Base-by-base conservation (phyloP, 2,888 invertebrate genomes). In the Panorpa germanica region DNA sequence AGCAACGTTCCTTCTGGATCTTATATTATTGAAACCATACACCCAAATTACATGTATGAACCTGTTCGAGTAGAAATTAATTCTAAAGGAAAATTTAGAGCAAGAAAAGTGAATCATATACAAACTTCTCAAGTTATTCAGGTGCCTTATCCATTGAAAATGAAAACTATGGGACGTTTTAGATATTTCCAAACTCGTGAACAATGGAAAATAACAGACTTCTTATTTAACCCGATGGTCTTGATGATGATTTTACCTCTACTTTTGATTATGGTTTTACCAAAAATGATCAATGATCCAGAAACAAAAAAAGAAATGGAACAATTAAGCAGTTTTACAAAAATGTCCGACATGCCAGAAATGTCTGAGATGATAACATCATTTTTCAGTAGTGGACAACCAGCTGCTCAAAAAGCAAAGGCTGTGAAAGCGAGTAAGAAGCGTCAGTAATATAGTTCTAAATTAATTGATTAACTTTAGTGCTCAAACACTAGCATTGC, bases 271-370 rank as follows among this genome's bases (percentile, higher is more conserved):
- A 80, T 93, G 72, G 64, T 95, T 37, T 55, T 95, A 44, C 93
- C 95, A 1, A 93, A 91, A 53, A 75, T 95, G 70, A 83, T 96
- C 76, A 93, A 88, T 47, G 96, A 96, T 55, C 93, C 95, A 4
- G 93, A 96, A 52, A 83, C 95, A 3, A 85, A 91, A 48, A 90
- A 90, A 55, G 88, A 90, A 56, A 73, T 90, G 60, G 86, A 93
- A 54, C 88, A 91, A 48, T 65, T 83, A 28, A 75, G 80, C 46
- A 81, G 73, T 49, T 61, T 82, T 44, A 71, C 76, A 2, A 70
- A 73, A 49, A 76, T 80, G 57, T 67, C 71, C 38, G 86, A 86
- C 39, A 74, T 95, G 70, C 86, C 88, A 3, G 96, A 96, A 57
- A 74, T 98, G 63, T 86, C 91, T 0, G 96, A 98, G 55, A 71